These are phyloP conservation scores for Pseudomugil gertrudae DNA, from an alignment of 2,797 vertebrate genomes.

Conservation along the genomic window DNA sequence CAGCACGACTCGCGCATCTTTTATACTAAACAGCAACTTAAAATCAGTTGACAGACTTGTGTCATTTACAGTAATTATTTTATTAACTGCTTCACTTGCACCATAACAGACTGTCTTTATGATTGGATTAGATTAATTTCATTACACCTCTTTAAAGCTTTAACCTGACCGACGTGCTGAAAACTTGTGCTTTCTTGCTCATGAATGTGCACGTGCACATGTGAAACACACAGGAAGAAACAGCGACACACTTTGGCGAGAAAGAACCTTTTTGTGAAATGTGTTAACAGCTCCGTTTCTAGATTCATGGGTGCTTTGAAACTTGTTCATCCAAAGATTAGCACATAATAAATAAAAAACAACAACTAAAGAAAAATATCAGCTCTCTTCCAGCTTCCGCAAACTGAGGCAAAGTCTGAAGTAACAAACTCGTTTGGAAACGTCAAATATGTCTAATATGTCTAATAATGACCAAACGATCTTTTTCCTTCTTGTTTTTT, in stretches of 20 bases:
- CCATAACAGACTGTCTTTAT: neutral
- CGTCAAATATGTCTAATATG: neutral
- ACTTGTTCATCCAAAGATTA: neutral
- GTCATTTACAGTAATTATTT: slow-evolving; percentile 12
- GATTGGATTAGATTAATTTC: neutral
- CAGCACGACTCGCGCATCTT: too few species aligned
- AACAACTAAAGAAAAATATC: neutral
- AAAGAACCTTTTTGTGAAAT: slow-evolving; percentile 8
- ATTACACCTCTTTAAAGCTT: slow-evolving; percentile 19
- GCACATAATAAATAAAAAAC: neutral
- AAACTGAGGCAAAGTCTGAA: neutral
- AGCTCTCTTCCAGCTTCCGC: neutral
- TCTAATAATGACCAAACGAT: too few species aligned
- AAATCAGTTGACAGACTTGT: neutral
- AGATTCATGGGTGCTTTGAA: neutral
- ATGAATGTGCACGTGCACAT: slow-evolving; percentile 7
- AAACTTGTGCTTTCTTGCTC: neutral
- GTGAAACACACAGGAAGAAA: slow-evolving; percentile 35
- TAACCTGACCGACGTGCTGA: slow-evolving; percentile 11
- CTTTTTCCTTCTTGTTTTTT: neutral
- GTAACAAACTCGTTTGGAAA: neutral
- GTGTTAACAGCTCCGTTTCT: slow-evolving; percentile 6
- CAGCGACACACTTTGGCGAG: slow-evolving; percentile 72
- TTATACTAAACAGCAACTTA: neutral
- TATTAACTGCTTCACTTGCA: neutral